Conservation (phyloP, 2,113 vertebrate genomes). For the Peucedramus taeniatus region DNA sequence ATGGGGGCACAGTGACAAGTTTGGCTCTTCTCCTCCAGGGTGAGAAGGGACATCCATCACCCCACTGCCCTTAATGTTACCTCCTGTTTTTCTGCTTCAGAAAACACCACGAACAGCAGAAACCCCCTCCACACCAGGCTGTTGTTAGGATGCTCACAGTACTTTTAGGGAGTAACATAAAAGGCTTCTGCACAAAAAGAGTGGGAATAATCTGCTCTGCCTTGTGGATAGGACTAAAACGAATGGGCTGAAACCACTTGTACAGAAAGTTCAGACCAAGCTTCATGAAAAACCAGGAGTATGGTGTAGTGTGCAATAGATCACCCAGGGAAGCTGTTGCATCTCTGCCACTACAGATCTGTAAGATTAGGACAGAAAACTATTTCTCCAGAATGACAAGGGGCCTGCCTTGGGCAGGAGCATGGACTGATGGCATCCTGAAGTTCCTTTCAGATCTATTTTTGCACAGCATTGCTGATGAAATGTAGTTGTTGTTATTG, state of each 20-base stretch:
- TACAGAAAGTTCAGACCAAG: background rate
- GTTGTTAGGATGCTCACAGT: background rate
- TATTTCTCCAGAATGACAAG: background rate
- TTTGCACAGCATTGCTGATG: background rate
- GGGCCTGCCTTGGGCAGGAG: background rate
- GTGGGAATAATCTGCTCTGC: background rate
- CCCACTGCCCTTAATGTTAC: background rate
- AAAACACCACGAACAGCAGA: rapidly evolving
- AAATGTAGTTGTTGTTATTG: background rate
- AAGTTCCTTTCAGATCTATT: background rate
- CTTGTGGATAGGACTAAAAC: background rate
- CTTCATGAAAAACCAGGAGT: background rate
- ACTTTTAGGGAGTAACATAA: background rate
- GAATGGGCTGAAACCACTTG: background rate
- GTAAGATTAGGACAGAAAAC: background rate
- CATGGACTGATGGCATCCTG: background rate
- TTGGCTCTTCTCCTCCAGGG: background rate
- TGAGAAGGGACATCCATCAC: background rate
- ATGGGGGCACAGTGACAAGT: background rate
- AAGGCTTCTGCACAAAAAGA: background rate
- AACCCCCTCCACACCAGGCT: background rate
- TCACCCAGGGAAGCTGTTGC: background rate
- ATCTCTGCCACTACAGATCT: background rate
- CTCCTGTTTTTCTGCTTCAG: background rate
- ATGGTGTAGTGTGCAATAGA: background rate